A percentile compares a stretch with the other conserved stretches of the same genome.
Conservation (phyloP, 2,888 invertebrate species). For the Melanostoma scalare region DNA sequence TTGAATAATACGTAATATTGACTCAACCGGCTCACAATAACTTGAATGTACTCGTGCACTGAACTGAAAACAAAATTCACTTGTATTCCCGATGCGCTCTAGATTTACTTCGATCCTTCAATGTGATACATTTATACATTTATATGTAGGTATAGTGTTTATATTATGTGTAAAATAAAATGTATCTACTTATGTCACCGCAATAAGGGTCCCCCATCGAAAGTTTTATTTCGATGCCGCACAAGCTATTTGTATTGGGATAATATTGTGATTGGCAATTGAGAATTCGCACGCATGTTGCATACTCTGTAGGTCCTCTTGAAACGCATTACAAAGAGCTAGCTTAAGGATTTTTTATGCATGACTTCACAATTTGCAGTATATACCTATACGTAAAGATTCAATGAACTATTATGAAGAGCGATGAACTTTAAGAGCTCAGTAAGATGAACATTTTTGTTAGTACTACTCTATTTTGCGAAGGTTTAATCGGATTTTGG, state of each 20-base stretch:
- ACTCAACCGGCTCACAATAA: conserved; percentile 44
- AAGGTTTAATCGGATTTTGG: too few species aligned
- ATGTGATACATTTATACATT: too few species aligned
- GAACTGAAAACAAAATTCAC: conserved; percentile 8
- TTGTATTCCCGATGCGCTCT: too few species aligned
- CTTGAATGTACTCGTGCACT: neutral
- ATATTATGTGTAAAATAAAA: too few species aligned
- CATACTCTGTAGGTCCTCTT: too few species aligned
- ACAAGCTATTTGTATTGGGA: conserved; percentile 45
- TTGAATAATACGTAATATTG: conserved; percentile 30
- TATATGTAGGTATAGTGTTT: too few species aligned
- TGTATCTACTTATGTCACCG: conserved; percentile 30
- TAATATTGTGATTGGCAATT: conserved; percentile 46
- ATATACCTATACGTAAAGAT: conserved; percentile 20
- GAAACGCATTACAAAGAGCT: neutral
- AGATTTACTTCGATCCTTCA: too few species aligned
- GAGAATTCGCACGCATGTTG: conserved; percentile 29
- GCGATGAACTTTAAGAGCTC: conserved; percentile 27
- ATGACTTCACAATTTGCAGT: conserved; percentile 37
- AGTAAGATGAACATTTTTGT: too few species aligned
- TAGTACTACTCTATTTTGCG: too few species aligned
- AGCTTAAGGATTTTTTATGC: conserved; percentile 46
- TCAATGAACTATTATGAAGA: conserved; percentile 36
- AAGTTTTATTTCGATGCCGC: conserved; percentile 37
- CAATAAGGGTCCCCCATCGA: conserved; percentile 60